These are phyloP conservation scores for Dryocosmus kuriphilus DNA, from an alignment of 2,888 invertebrate genomes.

Conservation along the genomic window DNA sequence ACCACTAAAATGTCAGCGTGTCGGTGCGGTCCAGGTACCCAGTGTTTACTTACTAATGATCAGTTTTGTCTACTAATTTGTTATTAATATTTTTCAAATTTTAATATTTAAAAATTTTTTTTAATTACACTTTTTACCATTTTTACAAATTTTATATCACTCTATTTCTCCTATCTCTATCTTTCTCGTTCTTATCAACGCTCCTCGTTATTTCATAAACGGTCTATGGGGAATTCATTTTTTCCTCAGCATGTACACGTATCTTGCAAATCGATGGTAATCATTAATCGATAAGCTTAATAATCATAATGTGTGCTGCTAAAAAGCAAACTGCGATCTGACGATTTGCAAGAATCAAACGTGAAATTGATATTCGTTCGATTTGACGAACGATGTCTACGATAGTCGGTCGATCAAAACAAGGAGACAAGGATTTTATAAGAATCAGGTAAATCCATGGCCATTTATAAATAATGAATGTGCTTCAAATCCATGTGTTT, in stretches of 20 bases:
- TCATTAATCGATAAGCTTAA: slow-evolving; percentile 33
- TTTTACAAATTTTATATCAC: slow-evolving; percentile 61
- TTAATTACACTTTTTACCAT: slow-evolving; percentile 59
- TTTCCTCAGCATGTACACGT: slow-evolving; percentile 68
- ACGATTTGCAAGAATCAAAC: slow-evolving; percentile 45
- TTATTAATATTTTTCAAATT: slow-evolving; percentile 47
- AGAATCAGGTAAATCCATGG: slow-evolving; percentile 62
- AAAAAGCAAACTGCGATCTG: not conserved
- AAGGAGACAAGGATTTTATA: slow-evolving; percentile 25
- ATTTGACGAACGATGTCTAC: slow-evolving; percentile 40
- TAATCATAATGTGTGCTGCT: not conserved
- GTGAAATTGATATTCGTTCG: slow-evolving; percentile 44
- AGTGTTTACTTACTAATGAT: slow-evolving; percentile 59
- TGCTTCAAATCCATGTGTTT: slow-evolving; percentile 55
- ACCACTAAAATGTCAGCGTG: slow-evolving; percentile 56
- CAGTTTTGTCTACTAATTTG: slow-evolving; percentile 56
- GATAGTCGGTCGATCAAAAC: slow-evolving; percentile 6
- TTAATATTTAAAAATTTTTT: slow-evolving; percentile 50
- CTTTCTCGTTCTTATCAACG: slow-evolving; percentile 47
- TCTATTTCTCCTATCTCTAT: slow-evolving; percentile 51
- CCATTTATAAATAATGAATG: slow-evolving; percentile 64
- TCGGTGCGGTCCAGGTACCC: slow-evolving; percentile 67
- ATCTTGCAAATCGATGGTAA: slow-evolving; percentile 53
- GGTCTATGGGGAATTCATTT: slow-evolving; percentile 60
- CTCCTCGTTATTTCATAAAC: slow-evolving; percentile 66